Base-by-base conservation (phyloP, 2,888 invertebrate species). In the Dicranocentrus wangi region DNA sequence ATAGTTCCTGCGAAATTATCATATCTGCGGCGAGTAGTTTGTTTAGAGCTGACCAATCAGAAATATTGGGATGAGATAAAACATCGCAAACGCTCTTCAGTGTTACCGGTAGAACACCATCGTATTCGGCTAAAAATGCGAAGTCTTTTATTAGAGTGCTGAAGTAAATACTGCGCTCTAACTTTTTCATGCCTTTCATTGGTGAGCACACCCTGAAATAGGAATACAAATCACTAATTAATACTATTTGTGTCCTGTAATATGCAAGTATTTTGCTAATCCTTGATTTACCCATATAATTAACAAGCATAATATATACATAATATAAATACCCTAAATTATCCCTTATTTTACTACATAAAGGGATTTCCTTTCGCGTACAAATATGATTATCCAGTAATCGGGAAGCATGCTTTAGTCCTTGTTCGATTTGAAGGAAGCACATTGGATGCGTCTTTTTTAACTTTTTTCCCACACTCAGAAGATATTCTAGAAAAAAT, bases 331-430 rank as follows among this genome's bases (percentile, higher is more conserved):
- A 76, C 76, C 76, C 76, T 42, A 76, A 76, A 25, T 76, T 58
- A 8, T 42, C 47, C 10, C 32, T 23, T 13, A 76, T 76, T 47
- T 76, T 76, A 15, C 17, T 3, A 23, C 76, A 76, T 1, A 68
- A n/a, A 23, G 68, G 66, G 10, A 55, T 32, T 1, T 68, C 68
- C 17, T 76, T 58, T 25, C 47, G 66, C 19, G 42, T 47, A 13
- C 76, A 76, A 60, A 76, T 32, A 17, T 75, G 75, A 28, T 66
- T 68, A 10, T 76, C 76, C 58, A 76, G 53, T 7, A 76, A 60
- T 21, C 76, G 28, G 5, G 47, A 15, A 0, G 68, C 76, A 27
- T 76, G 76, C 7, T 63, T 39, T 10, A 76, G n/a, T 7, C 68
- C 76, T 1, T 43, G 60, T 15, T 76, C 68, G 13, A 76, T 76